Conservation (phyloP, 2,113 vertebrate species). For the Seriola quinqueradiata region DNA sequence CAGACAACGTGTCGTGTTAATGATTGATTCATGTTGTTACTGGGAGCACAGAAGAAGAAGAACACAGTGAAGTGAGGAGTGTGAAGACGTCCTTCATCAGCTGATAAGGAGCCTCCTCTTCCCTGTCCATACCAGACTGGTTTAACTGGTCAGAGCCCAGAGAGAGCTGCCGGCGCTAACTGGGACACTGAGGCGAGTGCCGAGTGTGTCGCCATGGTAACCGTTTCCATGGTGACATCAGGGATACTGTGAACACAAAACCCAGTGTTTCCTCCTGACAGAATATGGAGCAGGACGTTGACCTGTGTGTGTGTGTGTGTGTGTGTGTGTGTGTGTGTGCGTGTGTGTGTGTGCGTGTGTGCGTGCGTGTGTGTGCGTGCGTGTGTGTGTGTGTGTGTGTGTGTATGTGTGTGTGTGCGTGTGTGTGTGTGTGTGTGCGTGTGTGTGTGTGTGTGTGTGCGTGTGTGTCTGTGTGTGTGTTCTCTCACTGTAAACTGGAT, state of each 20-base stretch:
- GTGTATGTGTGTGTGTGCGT: conserved; percentile 11
- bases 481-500: conserved; percentile 98
- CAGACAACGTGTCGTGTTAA: too few species aligned
- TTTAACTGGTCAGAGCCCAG: conserved; percentile 38
- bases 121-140: not conserved
- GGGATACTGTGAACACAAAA: not conserved
- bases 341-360: not conserved
- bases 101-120: too few species aligned
- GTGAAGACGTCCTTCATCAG: too few species aligned
- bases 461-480: conserved; percentile 35
- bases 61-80: too few species aligned
- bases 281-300: not conserved
- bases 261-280: not conserved
- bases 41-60: too few species aligned
- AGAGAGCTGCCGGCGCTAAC: conserved; percentile 17
- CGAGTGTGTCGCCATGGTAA: conserved; percentile 44
- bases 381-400: conserved; percentile 26
- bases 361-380: conserved; percentile 21
- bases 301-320: conserved; percentile 22
- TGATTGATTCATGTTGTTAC: too few species aligned
- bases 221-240: conserved; percentile 58
- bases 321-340: conserved; percentile 29
- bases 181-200: conserved; percentile 44
- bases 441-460: conserved; percentile 29
- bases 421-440: not conserved